Evolutionary conservation across 2,888 invertebrate species (phyloP), one percentile per base, ranked within the genome.

Genomic region (Cataglyphis albicans): DNA sequence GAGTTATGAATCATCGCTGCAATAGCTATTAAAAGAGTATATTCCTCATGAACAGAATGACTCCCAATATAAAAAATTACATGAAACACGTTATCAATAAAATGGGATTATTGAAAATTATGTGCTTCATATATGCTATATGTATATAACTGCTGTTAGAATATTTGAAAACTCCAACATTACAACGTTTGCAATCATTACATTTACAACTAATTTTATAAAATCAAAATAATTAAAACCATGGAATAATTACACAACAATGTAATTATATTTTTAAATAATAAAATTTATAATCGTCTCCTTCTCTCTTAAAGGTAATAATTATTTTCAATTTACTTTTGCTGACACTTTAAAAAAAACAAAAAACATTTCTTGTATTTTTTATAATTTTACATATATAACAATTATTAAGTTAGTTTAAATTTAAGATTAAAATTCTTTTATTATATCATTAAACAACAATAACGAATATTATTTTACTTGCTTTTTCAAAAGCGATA

Each of bases 1-100:
- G 68, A 63, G 63, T 57, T 80, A 52, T 88, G 88, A 89, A 75
- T 89, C 89, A 86, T 41, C 48, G 55, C n/a, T 57, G 32, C 52
- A 52, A 44, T 32, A 21, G 32, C 55, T 38, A n/a, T 48, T 44
- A 72, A 12, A n/a, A 48, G 15, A 48, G 48, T 38, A 59, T 65
- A 59, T 65, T 65, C 52, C 67, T 76, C 61, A 35, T 67, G 67
- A 75, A 48, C 21, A 38, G 21, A 65, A 76, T 82, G 55, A 76
- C 35, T 76, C 38, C 32, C 64, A 21, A 64, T 64, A 55, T 29
- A 61, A 73, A 74, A 21, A 21, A 21, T 67, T 67, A 41, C 1
- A 67, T 1, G 12, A 38, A 12, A 12, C n/a, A 76, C 38, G 9
- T 25, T 48, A 29, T 35, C 41, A 67, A 38, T 38, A 29, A 67